Percentiles rank a stretch among this genome's conserved stretches.
phyloP scores from a whole-genome alignment of 2,797 vertebrate genomes.

The Carapus acus region DNA sequence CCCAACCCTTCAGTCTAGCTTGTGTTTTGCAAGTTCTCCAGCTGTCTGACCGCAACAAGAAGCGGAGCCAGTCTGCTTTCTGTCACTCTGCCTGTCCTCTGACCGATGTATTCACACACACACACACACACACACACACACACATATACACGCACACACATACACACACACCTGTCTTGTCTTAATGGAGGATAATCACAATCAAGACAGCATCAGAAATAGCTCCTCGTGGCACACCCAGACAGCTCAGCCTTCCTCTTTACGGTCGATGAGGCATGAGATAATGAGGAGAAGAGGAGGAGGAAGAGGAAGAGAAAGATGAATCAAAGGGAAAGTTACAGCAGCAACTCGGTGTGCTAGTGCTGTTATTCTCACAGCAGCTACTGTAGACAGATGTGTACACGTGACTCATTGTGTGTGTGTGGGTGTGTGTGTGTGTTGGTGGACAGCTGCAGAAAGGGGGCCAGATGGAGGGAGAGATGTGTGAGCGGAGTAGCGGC shows the following conservation, averaged over 20 bases:
- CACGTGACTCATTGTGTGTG: conserved; percentile 5
- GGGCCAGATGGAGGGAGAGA: background rate
- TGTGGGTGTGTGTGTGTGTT: conserved; percentile 11
- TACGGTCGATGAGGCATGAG: conserved; percentile 6
- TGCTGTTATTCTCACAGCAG: conserved; percentile 13
- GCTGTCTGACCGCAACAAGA: conserved; percentile 6
- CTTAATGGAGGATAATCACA: conserved; percentile 30
- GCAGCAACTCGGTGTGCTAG: conserved; percentile 12
- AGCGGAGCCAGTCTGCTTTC: conserved; percentile 25
- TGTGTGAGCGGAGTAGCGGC: conserved; percentile 53
- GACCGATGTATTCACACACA: background rate
- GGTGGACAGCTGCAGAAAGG: conserved; percentile 47
- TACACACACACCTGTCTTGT: conserved; percentile 9
- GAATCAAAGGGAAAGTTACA: background rate
- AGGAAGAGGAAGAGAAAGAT: background rate
- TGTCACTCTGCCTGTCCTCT: conserved; percentile 26
- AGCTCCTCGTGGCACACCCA: conserved; percentile 1
- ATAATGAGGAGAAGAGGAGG: background rate
- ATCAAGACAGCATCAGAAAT: conserved; percentile 42
- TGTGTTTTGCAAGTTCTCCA: conserved; percentile 8
- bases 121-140: background rate
- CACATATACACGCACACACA: background rate
- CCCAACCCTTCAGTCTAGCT: conserved; percentile 14
- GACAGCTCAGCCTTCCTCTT: conserved; percentile 10
- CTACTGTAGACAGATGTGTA: too few relatives aligned